These are phyloP conservation scores for Procambarus virginalis DNA, from an alignment of 1,140 invertebrate genomes.

Conservation along the genomic window DNA sequence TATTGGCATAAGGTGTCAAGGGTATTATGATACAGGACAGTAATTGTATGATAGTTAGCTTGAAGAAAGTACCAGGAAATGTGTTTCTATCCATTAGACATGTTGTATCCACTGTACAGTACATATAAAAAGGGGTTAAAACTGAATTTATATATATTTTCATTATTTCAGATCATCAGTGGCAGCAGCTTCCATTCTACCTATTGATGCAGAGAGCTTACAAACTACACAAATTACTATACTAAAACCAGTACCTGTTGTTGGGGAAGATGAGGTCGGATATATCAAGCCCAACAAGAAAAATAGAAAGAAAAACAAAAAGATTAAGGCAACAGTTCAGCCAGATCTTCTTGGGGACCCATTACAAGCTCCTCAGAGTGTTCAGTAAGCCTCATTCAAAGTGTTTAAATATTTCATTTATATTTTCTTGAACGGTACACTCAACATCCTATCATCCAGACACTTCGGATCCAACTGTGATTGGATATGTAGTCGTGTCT, in stretches of 20 bases:
- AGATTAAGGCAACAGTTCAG: slow-evolving; percentile 23
- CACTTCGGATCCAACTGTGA: no score
- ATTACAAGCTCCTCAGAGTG: slow-evolving; percentile 6
- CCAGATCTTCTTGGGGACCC: slow-evolving; percentile 42
- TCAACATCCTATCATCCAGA: no score
- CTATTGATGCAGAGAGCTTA: slow-evolving; percentile 39
- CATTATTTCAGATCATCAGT: background rate
- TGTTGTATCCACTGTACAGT: no score
- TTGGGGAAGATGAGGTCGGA: background rate
- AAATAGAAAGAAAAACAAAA: slow-evolving; percentile 41
- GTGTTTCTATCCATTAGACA: no score
- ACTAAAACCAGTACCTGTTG: slow-evolving; percentile 1
- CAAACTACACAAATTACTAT: slow-evolving; percentile 27
- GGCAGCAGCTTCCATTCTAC: background rate
- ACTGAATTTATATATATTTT: background rate
- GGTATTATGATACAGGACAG: no score
- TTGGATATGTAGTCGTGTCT: no score
- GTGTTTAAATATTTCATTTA: no score
- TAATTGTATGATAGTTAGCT: no score
- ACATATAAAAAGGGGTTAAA: background rate
- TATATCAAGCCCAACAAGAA: slow-evolving; percentile 22
- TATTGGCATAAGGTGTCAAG: no score
- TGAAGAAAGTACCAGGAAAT: no score
- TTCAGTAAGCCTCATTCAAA: slow-evolving; percentile 22
- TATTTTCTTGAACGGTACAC: no score